These are phyloP conservation scores for Chelmon rostratus DNA, from an alignment of 2,797 vertebrate species.

Conservation along the genomic window DNA sequence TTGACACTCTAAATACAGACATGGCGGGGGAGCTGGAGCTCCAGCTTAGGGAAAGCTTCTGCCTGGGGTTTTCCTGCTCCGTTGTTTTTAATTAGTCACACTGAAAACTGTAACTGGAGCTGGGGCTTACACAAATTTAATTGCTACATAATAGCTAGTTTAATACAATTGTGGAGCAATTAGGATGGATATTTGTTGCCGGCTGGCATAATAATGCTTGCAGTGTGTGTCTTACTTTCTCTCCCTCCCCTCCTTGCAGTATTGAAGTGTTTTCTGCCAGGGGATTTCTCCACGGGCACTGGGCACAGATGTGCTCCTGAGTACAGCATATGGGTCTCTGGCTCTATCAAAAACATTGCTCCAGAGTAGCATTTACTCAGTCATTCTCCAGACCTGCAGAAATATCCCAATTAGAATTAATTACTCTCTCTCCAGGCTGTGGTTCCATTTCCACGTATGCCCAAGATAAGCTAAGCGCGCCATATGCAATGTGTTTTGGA, in stretches of 20 bases:
- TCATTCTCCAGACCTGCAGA: constrained; percentile 56
- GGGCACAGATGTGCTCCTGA: constrained; percentile 80
- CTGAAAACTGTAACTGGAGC: constrained; percentile 81
- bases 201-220: constrained; percentile 70
- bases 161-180: constrained; percentile 84
- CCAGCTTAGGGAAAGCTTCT: constrained; percentile 75
- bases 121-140: constrained; percentile 81
- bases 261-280: constrained; percentile 63
- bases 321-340: constrained; percentile 74
- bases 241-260: constrained; percentile 43
- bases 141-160: constrained; percentile 84
- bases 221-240: constrained; percentile 57
- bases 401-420: constrained; percentile 81
- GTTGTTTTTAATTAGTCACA: constrained; percentile 83
- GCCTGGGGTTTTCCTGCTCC: constrained; percentile 75
- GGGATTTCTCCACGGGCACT: constrained; percentile 67
- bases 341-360: constrained; percentile 72
- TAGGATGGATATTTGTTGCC: constrained; percentile 81
- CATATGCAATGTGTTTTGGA: constrained; percentile 37
- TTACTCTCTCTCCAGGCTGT: constrained; percentile 53
- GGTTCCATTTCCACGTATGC: constrained; percentile 51
- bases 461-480: constrained; percentile 11
- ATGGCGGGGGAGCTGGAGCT: constrained; percentile 72
- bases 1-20: constrained; percentile 78
- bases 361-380: constrained; percentile 54